Evolutionary conservation across 2,797 vertebrate genomes (phyloP).

Genomic region (Ptychobarbus kaznakovi): DNA sequence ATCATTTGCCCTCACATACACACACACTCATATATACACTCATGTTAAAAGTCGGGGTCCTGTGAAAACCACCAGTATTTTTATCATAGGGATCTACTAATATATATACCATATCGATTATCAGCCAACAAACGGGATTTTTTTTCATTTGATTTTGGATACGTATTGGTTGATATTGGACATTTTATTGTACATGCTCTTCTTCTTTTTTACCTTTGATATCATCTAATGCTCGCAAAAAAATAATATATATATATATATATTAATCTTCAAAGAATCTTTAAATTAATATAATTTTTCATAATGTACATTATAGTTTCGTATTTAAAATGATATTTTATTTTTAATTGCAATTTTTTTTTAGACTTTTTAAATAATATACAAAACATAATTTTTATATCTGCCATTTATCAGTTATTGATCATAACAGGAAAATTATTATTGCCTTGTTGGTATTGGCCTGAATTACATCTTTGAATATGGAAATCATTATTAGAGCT

Average conservation of each 20-base stretch:
- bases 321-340: neutral
- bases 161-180: neutral
- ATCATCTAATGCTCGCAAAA: neutral
- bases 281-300: neutral
- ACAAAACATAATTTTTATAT: neutral
- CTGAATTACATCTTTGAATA: neutral
- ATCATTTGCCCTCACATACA: slow-evolving; percentile 2
- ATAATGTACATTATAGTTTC: neutral
- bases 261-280: neutral
- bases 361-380: neutral
- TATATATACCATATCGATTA: neutral
- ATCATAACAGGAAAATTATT: neutral
- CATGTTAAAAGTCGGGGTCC: neutral
- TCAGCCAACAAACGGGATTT: neutral
- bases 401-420: neutral
- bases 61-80: neutral
- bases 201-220: neutral
- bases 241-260: no score
- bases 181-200: neutral
- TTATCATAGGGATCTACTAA: neutral
- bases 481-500: neutral
- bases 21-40: neutral
- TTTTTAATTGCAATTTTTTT: neutral
- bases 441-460: neutral
- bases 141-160: neutral